These are phyloP conservation scores for Lophius piscatorius DNA, from an alignment of 2,113 vertebrate species.

Conservation along the genomic window DNA sequence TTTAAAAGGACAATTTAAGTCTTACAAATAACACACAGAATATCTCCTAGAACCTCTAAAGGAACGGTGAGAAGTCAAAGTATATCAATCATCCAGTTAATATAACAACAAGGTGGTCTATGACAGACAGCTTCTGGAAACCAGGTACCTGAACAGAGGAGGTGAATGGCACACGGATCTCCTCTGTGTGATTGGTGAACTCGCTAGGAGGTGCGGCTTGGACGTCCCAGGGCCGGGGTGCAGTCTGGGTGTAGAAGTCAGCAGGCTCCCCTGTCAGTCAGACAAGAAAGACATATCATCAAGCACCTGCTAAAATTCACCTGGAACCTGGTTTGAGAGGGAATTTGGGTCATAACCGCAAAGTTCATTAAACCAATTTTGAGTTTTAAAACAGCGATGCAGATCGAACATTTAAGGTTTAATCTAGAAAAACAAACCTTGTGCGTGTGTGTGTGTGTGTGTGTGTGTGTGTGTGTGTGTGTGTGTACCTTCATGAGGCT, in stretches of 20 bases:
- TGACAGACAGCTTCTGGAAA: not conserved
- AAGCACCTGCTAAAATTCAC: not conserved
- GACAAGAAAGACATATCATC: not conserved
- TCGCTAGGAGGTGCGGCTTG: slow-evolving; percentile 58
- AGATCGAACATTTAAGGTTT: too few relatives aligned
- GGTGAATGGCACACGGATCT: slow-evolving; percentile 79
- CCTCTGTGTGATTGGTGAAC: slow-evolving; percentile 69
- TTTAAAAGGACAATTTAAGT: too few relatives aligned
- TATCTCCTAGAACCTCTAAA: not conserved
- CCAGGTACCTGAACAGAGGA: slow-evolving; percentile 80
- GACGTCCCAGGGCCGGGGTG: slow-evolving; percentile 81
- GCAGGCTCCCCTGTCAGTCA: slow-evolving; percentile 72
- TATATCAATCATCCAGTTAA: too few relatives aligned
- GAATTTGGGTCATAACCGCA: too few relatives aligned
- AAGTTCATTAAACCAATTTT: too few relatives aligned
- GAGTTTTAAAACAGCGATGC: too few relatives aligned
- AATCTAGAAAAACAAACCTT: too few relatives aligned
- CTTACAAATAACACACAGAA: not conserved
- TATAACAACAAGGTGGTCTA: not conserved
- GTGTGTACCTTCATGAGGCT: slow-evolving; percentile 58
- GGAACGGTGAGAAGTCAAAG: not conserved
- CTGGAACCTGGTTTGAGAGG: not conserved
- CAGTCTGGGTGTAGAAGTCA: slow-evolving; percentile 74
- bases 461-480: not conserved
- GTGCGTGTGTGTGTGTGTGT: too few relatives aligned